Conservation (phyloP, 1,140 invertebrate genomes). For the Platyscapa corneri region DNA sequence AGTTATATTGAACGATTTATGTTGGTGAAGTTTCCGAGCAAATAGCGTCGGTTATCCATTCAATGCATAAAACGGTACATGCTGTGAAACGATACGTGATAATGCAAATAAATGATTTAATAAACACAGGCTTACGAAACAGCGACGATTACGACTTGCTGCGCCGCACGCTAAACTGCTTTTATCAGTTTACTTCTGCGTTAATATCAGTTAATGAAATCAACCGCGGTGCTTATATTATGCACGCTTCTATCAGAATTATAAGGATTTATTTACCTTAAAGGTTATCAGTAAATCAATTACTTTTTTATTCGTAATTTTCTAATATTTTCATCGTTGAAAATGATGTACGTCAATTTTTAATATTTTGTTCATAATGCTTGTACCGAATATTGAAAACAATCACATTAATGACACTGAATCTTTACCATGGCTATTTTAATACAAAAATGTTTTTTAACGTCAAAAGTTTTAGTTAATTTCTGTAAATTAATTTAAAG, state of each 20-base stretch:
- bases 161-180: slow-evolving; percentile 5
- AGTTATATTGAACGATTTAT: slow-evolving; percentile 26
- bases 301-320: neutral
- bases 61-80: neutral
- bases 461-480: too few species aligned
- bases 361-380: too few species aligned
- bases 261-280: neutral
- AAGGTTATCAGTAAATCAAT: neutral
- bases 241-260: neutral
- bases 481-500: too few species aligned
- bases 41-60: slow-evolving; percentile 20
- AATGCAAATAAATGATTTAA: slow-evolving; percentile 45
- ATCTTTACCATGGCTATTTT: too few species aligned
- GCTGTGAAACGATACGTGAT: slow-evolving; percentile 27
- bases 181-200: slow-evolving; percentile 41
- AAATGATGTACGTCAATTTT: too few species aligned
- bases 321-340: too few species aligned
- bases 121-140: slow-evolving; percentile 34
- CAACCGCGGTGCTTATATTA: neutral
- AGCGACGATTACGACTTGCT: neutral
- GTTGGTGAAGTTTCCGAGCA: neutral
- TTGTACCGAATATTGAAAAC: too few species aligned
- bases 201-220: slow-evolving; percentile 32
- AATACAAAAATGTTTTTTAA: too few species aligned
- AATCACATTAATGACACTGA: too few species aligned